Evolutionary conservation across 2,113 vertebrate genomes (phyloP), one percentile per base, ranked within the genome.

Genomic region (Setophaga coronata): DNA sequence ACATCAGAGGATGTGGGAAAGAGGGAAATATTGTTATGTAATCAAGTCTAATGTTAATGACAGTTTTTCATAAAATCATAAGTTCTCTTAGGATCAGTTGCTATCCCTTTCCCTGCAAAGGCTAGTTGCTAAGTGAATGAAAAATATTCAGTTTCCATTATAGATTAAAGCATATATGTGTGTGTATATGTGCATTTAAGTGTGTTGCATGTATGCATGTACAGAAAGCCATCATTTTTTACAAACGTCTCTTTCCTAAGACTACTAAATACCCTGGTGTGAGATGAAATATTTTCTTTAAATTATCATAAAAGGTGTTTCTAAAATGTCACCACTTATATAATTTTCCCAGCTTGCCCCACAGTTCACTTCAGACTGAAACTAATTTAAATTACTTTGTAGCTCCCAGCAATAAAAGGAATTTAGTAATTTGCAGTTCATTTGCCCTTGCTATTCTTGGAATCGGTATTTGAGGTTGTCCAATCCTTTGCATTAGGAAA

Each of bases 331-430:
- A 88, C 89, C 81, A 53, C 31, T 96, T 96, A 85, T 43, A 95
- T 95, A 91, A 97, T 95, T 96, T 97, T 97, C 78, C 74, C 77
- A 94, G 87, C 87, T 97, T 91, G 69, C 56, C 61, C 89, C 62
- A 83, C 78, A 91, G 79, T 96, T 93, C 93, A 72, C 86, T 87
- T 87, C 78, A 95, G 61, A 91, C 94, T 91, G 81, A 92, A 92
- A 91, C 89, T 96, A 93, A 97, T 96, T 97, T 94, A 88, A 95
- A 93, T 94, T 79, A 93, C 84, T 96, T 85, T 91, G 90, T 97
- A 95, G 94, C 83, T 97, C 80, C 83, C 76, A 96, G 82, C 94
- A 95, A 93, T 94, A 91, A 97, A 97, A 93, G 53, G 88, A 95
- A 96, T 96, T 95, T 90, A 95, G 93, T 89, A 93, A 97, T 96